A percentile compares a stretch with the other conserved stretches of the same genome.
phyloP scores from a whole-genome alignment of 2,797 vertebrate genomes.

The Chiropotes sagulatus region DNA sequence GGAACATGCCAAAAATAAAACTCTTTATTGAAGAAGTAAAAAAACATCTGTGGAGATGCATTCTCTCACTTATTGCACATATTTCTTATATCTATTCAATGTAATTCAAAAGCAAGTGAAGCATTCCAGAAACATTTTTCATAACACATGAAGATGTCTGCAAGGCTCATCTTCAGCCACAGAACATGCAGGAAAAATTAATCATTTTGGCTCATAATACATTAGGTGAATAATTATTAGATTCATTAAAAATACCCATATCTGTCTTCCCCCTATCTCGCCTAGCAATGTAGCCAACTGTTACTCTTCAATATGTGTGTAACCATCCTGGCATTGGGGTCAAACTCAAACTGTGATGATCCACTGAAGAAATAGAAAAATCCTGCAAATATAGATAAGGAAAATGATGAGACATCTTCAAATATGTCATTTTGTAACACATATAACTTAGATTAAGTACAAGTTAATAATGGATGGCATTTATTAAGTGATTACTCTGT shows the following conservation, averaged over 20 bases:
- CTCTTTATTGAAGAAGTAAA: slow-evolving; percentile 57
- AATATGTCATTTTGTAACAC: background rate
- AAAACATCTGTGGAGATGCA: background rate
- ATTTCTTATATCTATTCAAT: background rate
- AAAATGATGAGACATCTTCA: background rate
- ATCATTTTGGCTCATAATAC: background rate
- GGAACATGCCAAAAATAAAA: background rate
- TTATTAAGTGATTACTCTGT: background rate
- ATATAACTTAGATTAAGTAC: background rate
- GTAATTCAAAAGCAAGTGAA: background rate
- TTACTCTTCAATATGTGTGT: slow-evolving; percentile 72
- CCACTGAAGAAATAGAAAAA: slow-evolving; percentile 84
- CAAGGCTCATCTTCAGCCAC: background rate
- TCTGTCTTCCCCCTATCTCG: background rate
- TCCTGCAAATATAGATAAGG: slow-evolving; percentile 72
- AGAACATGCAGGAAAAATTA: background rate
- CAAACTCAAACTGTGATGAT: slow-evolving; percentile 78
- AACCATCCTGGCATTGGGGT: slow-evolving; percentile 72
- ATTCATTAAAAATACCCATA: background rate
- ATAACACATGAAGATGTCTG: background rate
- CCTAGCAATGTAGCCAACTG: slow-evolving; percentile 81
- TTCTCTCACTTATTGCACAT: background rate
- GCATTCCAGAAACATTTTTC: background rate
- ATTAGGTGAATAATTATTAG: background rate
- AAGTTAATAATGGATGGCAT: background rate